These are phyloP conservation scores for Grapholita molesta DNA, from an alignment of 1,140 invertebrate species.

Conservation along the genomic window DNA sequence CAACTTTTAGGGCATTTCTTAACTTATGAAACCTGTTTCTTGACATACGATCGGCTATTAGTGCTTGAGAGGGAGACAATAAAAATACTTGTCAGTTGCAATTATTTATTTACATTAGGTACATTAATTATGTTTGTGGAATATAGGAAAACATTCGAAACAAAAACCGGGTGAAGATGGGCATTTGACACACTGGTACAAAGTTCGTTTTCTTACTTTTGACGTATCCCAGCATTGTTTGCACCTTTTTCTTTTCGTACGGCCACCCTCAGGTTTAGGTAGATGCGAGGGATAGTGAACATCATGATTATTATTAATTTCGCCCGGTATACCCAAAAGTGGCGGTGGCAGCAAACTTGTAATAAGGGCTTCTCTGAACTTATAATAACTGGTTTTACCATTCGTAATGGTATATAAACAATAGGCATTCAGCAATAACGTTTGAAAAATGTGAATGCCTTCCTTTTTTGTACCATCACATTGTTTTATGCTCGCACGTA, in stretches of 20 bases:
- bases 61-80: no score
- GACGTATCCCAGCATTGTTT: background rate
- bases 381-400: background rate
- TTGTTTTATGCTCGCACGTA: conserved; percentile 21
- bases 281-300: background rate
- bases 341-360: background rate
- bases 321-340: background rate
- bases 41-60: conserved; percentile 15
- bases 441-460: conserved; percentile 17
- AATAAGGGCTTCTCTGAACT: background rate
- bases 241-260: background rate
- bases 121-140: background rate
- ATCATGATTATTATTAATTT: background rate
- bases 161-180: background rate
- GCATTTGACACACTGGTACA: background rate
- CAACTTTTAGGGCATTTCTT: conserved; percentile 6
- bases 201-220: background rate
- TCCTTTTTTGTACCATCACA: conserved; percentile 26
- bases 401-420: background rate
- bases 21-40: conserved; percentile 2
- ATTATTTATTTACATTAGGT: no score
- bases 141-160: background rate
- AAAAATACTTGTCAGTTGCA: no score
- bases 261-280: background rate
- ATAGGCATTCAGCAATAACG: background rate